phyloP scores from a whole-genome alignment of 2,113 vertebrate species.

The Macquaria ambigua region DNA sequence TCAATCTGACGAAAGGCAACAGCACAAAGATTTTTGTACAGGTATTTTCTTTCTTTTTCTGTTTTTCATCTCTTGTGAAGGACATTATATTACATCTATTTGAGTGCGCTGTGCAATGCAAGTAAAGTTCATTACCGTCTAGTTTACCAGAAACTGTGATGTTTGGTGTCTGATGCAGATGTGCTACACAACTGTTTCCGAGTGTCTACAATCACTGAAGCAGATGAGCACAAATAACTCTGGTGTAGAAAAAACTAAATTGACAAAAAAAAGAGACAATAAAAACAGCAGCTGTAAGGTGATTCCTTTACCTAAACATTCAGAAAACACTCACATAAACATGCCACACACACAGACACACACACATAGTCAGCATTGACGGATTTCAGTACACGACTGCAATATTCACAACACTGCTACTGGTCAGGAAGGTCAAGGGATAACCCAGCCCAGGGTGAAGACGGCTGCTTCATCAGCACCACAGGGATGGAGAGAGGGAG shows the following conservation, averaged over 20 bases:
- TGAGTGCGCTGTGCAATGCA: background rate
- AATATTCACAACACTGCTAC: conserved; percentile 36
- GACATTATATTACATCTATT: too few species aligned
- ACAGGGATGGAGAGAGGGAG: conserved; percentile 47
- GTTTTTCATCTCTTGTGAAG: background rate
- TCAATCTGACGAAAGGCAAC: background rate
- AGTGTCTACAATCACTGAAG: background rate
- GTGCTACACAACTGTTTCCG: background rate
- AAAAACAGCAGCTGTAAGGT: background rate
- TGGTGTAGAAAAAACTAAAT: background rate
- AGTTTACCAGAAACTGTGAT: background rate
- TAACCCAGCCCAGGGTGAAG: conserved; percentile 50
- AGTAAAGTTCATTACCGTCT: background rate
- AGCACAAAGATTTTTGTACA: too few species aligned
- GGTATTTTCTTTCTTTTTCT: background rate
- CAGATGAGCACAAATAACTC: background rate
- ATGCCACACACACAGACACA: background rate
- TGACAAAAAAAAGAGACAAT: background rate
- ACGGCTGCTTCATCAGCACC: conserved; percentile 75
- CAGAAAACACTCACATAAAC: background rate
- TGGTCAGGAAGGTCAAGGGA: conserved; percentile 60
- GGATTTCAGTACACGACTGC: conserved; percentile 12
- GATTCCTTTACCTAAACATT: background rate
- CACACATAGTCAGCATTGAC: conserved; percentile 3
- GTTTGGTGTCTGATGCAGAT: background rate